Base-by-base conservation (phyloP, 2,888 invertebrate genomes). In the Pseudococcus viburni region DNA sequence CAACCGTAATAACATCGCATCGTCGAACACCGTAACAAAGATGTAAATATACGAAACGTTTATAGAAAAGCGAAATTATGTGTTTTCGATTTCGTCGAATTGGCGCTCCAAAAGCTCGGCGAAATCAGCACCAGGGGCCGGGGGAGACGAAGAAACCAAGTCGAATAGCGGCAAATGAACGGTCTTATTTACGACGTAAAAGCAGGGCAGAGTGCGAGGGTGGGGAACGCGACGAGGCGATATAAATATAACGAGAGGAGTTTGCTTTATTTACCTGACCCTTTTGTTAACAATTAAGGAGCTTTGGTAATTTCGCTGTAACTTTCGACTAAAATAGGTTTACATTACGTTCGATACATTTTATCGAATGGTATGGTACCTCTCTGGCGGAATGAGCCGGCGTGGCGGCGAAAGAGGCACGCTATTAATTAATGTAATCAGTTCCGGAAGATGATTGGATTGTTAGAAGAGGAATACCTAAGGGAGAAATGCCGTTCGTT, bases 391-490 rank as follows among this genome's bases (percentile, higher is more conserved):
- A 11, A 22, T 8, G 22, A 1, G n/a, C 8, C 19, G 9, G 11
- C n/a, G 80, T 5, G 39, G 15, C 26, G 46, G 80, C 19, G 80
- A 46, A 83, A 46, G 46, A 46, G 46, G 80, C 15, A 22, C 42
- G 46, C 80, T 83, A 83, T 83, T 83, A 83, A 83, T 83, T 83
- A 83, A 83, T 83, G 80, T 83, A 83, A 83, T 83, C 80, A 83
- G 80, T 83, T 83, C 80, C 80, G 80, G 80, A 83, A 83, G 80
- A 83, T 83, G 80, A 83, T 83, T 83, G 80, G 80, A 83, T 83
- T 83, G 80, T 83, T 83, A 19, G 80, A 83, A 83, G 22, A 64
- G 80, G 46, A 46, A 83, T 83, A 83, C 80, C 42, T 83, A 46
- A 19, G 80, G 46, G 80, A 83, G 80, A 83, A 83, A 83, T 19